Base-by-base conservation (phyloP, 2,113 vertebrate species). In the Oenanthe melanoleuca region DNA sequence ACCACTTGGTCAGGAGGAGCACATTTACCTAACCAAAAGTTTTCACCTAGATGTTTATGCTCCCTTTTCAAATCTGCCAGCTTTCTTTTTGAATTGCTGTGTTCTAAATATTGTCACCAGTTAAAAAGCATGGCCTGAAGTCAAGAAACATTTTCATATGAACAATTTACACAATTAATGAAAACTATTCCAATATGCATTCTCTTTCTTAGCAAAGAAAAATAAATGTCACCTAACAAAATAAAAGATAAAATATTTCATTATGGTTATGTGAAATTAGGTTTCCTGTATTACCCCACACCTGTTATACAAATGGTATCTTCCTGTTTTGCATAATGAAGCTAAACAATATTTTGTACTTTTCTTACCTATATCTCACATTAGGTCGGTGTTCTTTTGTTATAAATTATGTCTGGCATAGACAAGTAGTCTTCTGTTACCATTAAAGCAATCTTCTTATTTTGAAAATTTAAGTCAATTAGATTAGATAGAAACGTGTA, bases 221-320 rank as follows among this genome's bases (percentile, higher is more conserved):
- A 64, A 59, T 23, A 92, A 84, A 93, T 80, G 33, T 71, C 84
- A 88, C 45, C 21, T 47, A 86, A 70, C 53, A 88, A 93, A 96
- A 63, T 34, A 87, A 95, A 96, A 71, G 14, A 83, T 21, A 88
- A 71, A 91, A 53, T 69, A 74, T 72, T 84, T 66, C 25, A 92
- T 88, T 74, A 28, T 1, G 3, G 12, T 74, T 52, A 45, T 75
- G n/a, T 1, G 19, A 91, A 95, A 92, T 67, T 60, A 87, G 16
- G 24, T 64, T 89, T 74, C 31, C 22, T 8, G 12, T 37, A 67
- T 74, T 70, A 66, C 24, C 8, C 74, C 19, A 64, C 59, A 59
- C 34, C 17, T 15, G 26, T 60, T 70, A 73, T 34, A 86, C 40
- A 80, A 95, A 81, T 44, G 14, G 6, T 66, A 12, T 61, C 18